Evolutionary conservation across 2,888 invertebrate genomes (phyloP), one percentile per base, ranked within the genome.

Genomic region (Scrobipalpa costella): DNA sequence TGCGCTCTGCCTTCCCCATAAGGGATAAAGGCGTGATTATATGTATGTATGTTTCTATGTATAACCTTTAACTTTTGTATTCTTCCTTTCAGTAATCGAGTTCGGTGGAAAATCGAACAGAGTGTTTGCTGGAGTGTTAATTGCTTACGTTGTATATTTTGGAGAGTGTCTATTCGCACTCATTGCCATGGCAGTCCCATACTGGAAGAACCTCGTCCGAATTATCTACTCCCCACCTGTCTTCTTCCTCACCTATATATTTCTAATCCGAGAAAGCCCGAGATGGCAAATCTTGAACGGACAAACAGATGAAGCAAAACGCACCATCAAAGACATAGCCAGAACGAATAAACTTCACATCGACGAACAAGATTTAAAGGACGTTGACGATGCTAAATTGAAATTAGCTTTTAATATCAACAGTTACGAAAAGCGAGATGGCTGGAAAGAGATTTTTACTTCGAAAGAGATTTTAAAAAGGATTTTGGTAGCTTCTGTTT

Each of bases 221-320:
- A 80, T 86, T n/a, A 83, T 86, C 44, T 84, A 85, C 67, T 78
- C 78, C 1, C 90, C 90, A 0, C 73, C 80, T 3, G 67, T 88
- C 1, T 59, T 87, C 38, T 84, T 83, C 64, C 61, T 88, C 7
- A 66, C 70, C 11, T 79, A 80, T 64, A 73, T 79, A 50, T 81
- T 75, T 62, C 21, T 87, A 0, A 47, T 87, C 8, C 73, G 75
- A 50, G 90, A 90, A 64, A 90, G 89, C 58, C 84, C 86, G 0
- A 70, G 90, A 66, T 90, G 90, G 90, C 83, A 81, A 63, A 79
- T 90, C 0, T 68, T 89, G 1, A 85, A 77, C 27, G 84, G 85
- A 0, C 86, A 80, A 73, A 71, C 75, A 0, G 76, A 81, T n/a
- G 68, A 79, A 63, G 88, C 84, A 0, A 86, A 85, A 61, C 67